A percentile compares a stretch with the other conserved stretches of the same genome.
Conservation (phyloP, 64 coral and sea anemone species). For the Porites australiensis region DNA sequence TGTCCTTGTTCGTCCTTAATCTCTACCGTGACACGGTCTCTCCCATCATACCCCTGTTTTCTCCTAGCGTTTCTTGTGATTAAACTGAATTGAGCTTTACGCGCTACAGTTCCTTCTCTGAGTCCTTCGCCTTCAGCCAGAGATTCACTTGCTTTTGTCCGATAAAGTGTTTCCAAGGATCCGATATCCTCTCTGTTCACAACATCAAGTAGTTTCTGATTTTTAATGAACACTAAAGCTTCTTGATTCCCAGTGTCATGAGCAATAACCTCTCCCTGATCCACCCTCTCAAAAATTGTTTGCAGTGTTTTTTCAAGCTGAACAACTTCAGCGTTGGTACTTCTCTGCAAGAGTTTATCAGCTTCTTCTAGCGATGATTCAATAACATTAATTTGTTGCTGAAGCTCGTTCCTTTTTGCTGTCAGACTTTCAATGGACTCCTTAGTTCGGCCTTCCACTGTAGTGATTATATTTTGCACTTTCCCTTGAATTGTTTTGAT, state of each 20-base stretch:
- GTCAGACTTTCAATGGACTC: conserved; percentile 44
- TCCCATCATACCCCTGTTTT: no score
- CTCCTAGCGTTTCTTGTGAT: no score
- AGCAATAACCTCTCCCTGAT: neutral
- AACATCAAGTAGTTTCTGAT: neutral
- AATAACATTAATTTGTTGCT: conserved; percentile 33
- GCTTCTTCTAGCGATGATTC: conserved; percentile 37
- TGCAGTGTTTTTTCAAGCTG: conserved; percentile 65
- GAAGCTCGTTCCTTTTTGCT: conserved; percentile 51
- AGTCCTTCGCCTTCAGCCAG: neutral
- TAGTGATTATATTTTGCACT: conserved; percentile 37
- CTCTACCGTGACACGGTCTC: neutral
- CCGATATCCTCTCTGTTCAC: conserved; percentile 67
- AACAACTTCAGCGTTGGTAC: conserved; percentile 47
- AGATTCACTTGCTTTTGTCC: neutral
- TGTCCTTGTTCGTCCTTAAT: neutral
- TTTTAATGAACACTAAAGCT: conserved; percentile 33
- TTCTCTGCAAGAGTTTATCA: conserved; percentile 56
- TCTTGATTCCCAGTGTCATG: conserved; percentile 45
- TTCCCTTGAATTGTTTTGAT: conserved; percentile 61
- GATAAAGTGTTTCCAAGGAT: neutral
- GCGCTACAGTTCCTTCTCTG: neutral
- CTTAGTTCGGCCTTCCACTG: conserved; percentile 46
- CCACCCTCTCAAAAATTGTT: conserved; percentile 66
- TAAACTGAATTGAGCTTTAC: no score